These are phyloP conservation scores for Cephus runcator DNA, from an alignment of 2,888 invertebrate genomes.

Conservation along the genomic window DNA sequence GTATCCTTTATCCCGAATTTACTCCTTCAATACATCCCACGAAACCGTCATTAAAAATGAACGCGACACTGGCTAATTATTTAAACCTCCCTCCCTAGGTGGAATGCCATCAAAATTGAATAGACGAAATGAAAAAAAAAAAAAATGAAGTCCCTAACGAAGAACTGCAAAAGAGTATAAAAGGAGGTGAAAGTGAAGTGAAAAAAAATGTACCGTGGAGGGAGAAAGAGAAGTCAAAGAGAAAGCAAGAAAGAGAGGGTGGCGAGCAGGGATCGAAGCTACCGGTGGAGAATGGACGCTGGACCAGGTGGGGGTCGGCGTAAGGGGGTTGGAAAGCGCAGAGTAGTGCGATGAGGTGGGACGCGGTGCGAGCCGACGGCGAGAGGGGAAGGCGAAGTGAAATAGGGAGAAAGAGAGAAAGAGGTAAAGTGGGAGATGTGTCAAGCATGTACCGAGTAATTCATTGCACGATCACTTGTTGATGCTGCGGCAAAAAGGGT, in stretches of 20 bases:
- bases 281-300: background rate
- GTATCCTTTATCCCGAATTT: too few species aligned
- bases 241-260: background rate
- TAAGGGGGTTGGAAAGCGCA: too few species aligned
- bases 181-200: background rate
- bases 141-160: background rate
- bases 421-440: constrained; percentile 16
- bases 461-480: constrained; percentile 22
- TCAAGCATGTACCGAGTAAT: constrained; percentile 21
- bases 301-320: too few species aligned
- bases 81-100: too few species aligned
- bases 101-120: too few species aligned
- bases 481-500: constrained; percentile 21
- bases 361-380: background rate
- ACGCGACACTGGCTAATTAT: too few species aligned
- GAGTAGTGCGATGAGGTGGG: too few species aligned
- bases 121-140: background rate
- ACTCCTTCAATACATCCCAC: too few species aligned
- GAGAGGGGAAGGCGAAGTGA: background rate
- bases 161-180: background rate
- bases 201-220: background rate
- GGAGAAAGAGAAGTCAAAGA: background rate
- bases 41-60: too few species aligned
- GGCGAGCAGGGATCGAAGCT: constrained; percentile 1
- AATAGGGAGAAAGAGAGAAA: constrained; percentile 8